Conservation (phyloP, 2,797 vertebrate genomes). For the Oreochromis mossambicus region DNA sequence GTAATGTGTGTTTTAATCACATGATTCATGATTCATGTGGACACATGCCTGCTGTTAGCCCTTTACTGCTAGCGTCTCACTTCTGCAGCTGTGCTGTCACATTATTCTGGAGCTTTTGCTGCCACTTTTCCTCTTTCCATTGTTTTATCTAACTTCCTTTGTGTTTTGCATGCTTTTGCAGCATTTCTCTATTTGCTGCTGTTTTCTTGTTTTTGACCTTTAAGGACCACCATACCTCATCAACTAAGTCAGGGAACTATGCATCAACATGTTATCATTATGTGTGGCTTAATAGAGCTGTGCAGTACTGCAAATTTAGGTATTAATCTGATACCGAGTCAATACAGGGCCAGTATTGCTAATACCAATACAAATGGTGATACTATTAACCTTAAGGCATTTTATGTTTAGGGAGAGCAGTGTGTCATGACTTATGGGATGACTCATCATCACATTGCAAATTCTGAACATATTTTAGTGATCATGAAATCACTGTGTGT, state of each 20-base stretch:
- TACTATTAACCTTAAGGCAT: not conserved
- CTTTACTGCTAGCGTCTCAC: not conserved
- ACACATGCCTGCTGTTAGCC: not conserved
- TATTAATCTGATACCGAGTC: not conserved
- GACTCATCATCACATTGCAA: not conserved
- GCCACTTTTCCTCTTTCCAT: not conserved
- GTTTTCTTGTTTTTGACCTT: not conserved
- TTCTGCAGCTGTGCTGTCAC: not conserved
- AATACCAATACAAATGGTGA: not conserved
- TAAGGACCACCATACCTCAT: not conserved
- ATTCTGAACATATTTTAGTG: rapidly evolving
- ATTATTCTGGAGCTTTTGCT: not conserved
- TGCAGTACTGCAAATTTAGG: not conserved
- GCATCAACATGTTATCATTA: not conserved
- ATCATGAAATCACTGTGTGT: not conserved
- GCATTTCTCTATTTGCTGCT: not conserved
- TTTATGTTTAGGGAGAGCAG: not conserved
- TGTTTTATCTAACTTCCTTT: not conserved
- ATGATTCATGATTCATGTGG: not conserved
- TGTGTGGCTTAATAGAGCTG: not conserved
- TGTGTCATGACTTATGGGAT: not conserved
- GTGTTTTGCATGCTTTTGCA: not conserved
- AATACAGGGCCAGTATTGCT: not conserved
- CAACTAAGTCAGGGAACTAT: not conserved
- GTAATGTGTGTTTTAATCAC: not conserved